Evolutionary conservation across 1,140 invertebrate genomes (phyloP).

Genomic region (Sinella curviseta): DNA sequence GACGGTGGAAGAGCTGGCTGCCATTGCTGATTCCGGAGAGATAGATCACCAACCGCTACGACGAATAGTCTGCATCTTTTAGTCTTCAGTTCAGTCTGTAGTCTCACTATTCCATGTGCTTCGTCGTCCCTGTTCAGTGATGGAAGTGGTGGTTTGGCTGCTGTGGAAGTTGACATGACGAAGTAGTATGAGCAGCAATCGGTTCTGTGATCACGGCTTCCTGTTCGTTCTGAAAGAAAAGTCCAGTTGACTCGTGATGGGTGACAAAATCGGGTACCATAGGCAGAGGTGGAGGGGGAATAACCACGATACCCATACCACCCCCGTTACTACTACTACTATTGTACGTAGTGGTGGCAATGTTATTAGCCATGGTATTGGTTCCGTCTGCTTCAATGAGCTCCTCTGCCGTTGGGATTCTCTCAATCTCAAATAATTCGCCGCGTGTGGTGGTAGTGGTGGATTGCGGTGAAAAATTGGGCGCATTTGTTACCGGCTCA

Average conservation of each 20-base stretch:
- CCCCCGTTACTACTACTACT: neutral
- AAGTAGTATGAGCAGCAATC: neutral
- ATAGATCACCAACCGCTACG: neutral
- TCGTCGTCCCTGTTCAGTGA: neutral
- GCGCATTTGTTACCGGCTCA: constrained; percentile 13
- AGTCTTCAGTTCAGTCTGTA: no score
- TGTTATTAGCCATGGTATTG: neutral
- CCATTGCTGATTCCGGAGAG: neutral
- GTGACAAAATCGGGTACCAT: neutral
- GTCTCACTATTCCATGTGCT: no score
- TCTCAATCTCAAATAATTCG: constrained; percentile 20
- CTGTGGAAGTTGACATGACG: neutral
- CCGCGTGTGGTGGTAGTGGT: neutral
- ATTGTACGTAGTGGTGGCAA: no score
- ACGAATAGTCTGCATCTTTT: no score
- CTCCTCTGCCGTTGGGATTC: constrained; percentile 3
- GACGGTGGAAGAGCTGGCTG: neutral
- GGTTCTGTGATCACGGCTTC: neutral
- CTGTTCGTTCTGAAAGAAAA: neutral
- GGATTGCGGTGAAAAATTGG: constrained; percentile 22
- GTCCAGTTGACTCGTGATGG: constrained; percentile 8
- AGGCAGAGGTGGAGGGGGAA: neutral
- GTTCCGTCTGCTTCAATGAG: neutral
- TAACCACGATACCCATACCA: neutral
- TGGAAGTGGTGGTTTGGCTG: neutral